These are phyloP conservation scores for Neopipo cinnamomea DNA, from an alignment of 2,113 vertebrate species.

Conservation along the genomic window DNA sequence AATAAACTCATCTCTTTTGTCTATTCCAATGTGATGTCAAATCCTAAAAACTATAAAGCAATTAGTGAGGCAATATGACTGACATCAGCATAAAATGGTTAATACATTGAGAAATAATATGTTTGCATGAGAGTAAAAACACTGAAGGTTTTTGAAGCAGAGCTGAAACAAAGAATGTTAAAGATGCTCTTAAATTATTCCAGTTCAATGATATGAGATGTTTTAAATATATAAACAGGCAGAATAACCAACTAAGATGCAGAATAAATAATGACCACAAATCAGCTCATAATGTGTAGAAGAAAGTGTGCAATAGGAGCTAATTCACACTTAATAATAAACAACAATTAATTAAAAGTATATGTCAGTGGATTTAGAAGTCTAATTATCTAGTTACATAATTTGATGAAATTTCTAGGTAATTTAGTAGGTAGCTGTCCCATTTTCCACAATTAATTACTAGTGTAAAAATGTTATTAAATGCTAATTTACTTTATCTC, in stretches of 20 bases:
- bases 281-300: not conserved
- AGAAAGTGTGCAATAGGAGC: not conserved
- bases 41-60: not conserved
- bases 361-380: constrained; percentile 3
- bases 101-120: not conserved
- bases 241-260: not conserved
- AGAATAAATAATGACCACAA: constrained; percentile 1
- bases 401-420: constrained; percentile 5
- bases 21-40: not conserved
- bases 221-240: not conserved
- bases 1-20: not conserved
- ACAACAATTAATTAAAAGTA: constrained; percentile 40
- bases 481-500: constrained; percentile 19
- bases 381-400: constrained; percentile 49
- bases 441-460: constrained; percentile 46
- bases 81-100: not conserved
- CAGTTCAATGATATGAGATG: not conserved
- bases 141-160: not conserved
- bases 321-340: constrained; percentile 16
- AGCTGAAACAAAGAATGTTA: not conserved
- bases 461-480: constrained; percentile 33
- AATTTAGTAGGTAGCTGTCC: constrained; percentile 14
- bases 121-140: not conserved
- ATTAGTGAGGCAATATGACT: not conserved
- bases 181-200: not conserved